These are phyloP conservation scores for Oxycera nigricornis DNA, from an alignment of 2,888 invertebrate species.

Conservation along the genomic window DNA sequence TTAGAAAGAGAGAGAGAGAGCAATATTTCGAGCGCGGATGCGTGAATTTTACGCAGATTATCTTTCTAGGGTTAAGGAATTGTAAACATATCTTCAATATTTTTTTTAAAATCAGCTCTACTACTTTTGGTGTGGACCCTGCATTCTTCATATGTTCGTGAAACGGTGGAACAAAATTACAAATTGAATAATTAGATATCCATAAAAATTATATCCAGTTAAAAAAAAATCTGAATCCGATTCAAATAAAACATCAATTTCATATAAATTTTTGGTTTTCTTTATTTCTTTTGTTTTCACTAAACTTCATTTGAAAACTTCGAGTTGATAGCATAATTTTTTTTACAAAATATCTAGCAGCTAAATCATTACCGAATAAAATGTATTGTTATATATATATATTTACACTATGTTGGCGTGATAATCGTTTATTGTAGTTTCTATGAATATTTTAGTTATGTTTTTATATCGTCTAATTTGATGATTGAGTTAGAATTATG, in stretches of 20 bases:
- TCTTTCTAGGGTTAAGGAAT: too few relatives aligned
- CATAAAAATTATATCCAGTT: too few relatives aligned
- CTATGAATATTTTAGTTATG: conserved; percentile 5
- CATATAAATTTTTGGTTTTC: conserved; percentile 17
- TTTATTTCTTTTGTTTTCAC: conserved; percentile 10
- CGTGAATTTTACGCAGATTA: too few relatives aligned
- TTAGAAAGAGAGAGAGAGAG: too few relatives aligned
- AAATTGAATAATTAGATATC: too few relatives aligned
- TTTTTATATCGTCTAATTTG: neutral
- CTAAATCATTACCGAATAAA: neutral
- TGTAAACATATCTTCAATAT: too few relatives aligned
- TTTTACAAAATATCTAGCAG: conserved; percentile 3
- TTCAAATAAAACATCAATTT: neutral
- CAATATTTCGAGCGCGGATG: too few relatives aligned
- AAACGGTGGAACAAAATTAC: too few relatives aligned
- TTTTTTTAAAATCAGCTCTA: too few relatives aligned
- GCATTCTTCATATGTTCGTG: too few relatives aligned
- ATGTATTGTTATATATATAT: neutral
- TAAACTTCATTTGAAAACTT: conserved; percentile 9
- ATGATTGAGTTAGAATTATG: conserved; percentile 11
- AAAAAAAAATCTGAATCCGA: too few relatives aligned
- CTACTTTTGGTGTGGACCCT: too few relatives aligned
- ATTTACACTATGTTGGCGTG: neutral
- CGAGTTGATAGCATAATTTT: neutral
- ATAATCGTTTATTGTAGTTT: neutral